Evolutionary conservation across 2,113 vertebrate species (phyloP), one percentile per base, ranked within the genome.

Genomic region (Podilymbus podiceps): DNA sequence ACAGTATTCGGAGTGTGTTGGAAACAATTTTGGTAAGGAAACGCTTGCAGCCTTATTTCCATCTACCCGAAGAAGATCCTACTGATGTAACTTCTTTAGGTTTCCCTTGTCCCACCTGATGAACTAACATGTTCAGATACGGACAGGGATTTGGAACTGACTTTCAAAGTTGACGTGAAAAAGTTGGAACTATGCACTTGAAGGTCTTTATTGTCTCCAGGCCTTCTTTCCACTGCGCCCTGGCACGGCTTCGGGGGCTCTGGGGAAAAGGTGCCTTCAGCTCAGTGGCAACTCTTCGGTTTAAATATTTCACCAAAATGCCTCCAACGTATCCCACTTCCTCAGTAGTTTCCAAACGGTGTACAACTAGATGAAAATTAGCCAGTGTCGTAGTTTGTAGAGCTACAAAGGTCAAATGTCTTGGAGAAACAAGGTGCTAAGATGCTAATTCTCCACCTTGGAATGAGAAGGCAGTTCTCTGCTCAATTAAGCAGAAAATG

Each of bases 301-400:
- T 95, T 92, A 93, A 93, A 49, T 95, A 80, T 92, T 94, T 73
- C 91, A 93, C 87, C 63, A 19, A 49, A 89, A 73, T 75, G 49
- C 62, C 59, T 92, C 63, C 21, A 62, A 2, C 1, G 0, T 69
- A 49, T 76, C 78, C 47, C 24, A 6, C 30, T 89, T 82, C 71
- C 71, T 76, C 91, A 15, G 60, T 5, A 73, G 82, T 17, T 84
- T 56, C 66, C 88, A 2, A 23, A 17, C 7, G 0, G 66, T 58
- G 89, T 77, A 91, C 89, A 91, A 2, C 77, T 85, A 88, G 94
- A 91, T 96, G 93, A 97, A 97, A 89, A 96, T 93, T 88, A 97
- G 96, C 89, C 77, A 94, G 22, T 47, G 81, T 24, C 86, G 71
- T 63, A 38, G 49, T 94, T 67, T 76, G 55, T 35, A 42, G 76